Evolutionary conservation across 2,797 vertebrate species (phyloP), one percentile per base, ranked within the genome.

Genomic region (Poeciliopsis turneri): DNA sequence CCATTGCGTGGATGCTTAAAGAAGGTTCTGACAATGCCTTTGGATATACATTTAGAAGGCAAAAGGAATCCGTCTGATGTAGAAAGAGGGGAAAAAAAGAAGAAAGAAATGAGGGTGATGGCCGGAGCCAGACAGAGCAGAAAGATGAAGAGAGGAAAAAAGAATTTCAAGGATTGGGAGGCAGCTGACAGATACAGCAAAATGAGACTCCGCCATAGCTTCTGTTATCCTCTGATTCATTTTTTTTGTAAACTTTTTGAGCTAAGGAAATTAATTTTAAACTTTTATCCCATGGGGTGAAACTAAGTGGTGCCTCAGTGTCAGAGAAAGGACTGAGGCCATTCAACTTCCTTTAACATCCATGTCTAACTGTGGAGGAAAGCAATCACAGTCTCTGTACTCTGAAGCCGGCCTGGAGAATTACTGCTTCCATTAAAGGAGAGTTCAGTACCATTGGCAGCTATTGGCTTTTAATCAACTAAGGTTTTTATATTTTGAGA

Each of bases 251-350:
- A 79, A 88, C 74, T 88, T 92, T 76, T 78, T 46, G 61, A 84
- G 84, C 90, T 91, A 73, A 66, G 66, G 71, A 79, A 91, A 85
- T 90, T 81, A 74, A 90, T 89, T 92, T 90, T 46, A 80, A 91
- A 82, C 85, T 86, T 80, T 20, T 57, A 4, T 68, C 80, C 82
- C 11, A n/a, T 33, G 61, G 81, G 68, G 69, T 74, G 46, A 13
- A 61, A 30, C 66, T 84, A 86, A 90, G 83, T 10, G 28, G 47
- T 25, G 43, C 78, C 71, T 82, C 39, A 57, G 81, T 70, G 28
- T 5, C 30, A 73, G n/a, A 5, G 30, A 74, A 79, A 12, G 23
- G 70, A 88, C 59, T 4, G 49, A 82, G 77, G 84, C 75, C 28
- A 87, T 89, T 87, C 72, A 74, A 80, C 78, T 84, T 81, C 61